Conservation (phyloP, 2,113 vertebrate genomes). For the Arenaria interpres region DNA sequence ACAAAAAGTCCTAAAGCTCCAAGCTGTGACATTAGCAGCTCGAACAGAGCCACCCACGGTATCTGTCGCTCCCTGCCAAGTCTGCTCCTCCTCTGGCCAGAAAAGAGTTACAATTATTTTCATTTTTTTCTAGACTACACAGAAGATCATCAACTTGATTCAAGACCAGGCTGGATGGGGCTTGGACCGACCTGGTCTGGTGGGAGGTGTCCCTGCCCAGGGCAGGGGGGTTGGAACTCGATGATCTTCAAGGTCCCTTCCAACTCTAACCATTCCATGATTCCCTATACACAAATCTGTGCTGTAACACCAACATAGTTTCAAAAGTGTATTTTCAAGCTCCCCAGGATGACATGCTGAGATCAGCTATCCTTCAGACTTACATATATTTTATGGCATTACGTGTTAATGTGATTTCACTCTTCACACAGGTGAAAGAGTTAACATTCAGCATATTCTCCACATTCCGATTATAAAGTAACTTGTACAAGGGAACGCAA, state of each 20-base stretch:
- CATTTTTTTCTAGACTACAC: neutral
- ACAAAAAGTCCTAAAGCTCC: neutral
- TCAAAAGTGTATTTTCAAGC: neutral
- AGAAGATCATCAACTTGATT: neutral
- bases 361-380: neutral
- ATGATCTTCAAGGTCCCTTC: no score
- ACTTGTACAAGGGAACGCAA: neutral
- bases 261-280: no score
- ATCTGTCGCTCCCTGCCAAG: neutral
- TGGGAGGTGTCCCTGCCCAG: no score
- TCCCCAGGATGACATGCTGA: neutral
- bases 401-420: neutral
- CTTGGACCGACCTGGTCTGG: no score
- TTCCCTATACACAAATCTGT: accelerated
- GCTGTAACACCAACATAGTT: neutral
- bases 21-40: neutral
- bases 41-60: neutral
- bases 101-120: neutral
- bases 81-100: neutral
- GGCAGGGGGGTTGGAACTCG: no score
- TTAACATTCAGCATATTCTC: neutral
- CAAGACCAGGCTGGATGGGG: no score
- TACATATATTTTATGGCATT: neutral
- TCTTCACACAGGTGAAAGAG: neutral
- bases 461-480: neutral